phyloP scores from a whole-genome alignment of 2,113 vertebrate genomes.

The Zapus hudsonius region DNA sequence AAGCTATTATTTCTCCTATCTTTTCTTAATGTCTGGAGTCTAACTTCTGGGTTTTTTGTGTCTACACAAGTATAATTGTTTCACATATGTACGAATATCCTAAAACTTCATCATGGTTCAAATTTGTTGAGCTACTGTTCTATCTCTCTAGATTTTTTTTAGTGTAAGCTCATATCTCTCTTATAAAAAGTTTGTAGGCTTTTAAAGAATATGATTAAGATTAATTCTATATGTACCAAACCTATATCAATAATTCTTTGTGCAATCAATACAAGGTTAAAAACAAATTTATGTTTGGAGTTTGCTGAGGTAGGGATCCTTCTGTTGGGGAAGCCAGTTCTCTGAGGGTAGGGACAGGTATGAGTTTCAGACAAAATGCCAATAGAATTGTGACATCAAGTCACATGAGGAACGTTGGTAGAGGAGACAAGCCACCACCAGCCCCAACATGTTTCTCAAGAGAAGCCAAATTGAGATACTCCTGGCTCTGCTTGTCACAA shows the following conservation, averaged over 20 bases:
- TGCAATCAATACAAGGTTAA: neutral
- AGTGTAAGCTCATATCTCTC: neutral
- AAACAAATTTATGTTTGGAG: neutral
- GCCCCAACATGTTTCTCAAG: neutral
- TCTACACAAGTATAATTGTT: neutral
- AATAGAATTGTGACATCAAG: neutral
- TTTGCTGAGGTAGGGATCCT: neutral
- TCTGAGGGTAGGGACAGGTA: neutral
- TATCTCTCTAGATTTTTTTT: constrained; percentile 20
- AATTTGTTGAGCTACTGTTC: too few relatives aligned
- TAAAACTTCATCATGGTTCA: too few relatives aligned
- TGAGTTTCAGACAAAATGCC: neutral
- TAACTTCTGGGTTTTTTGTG: neutral
- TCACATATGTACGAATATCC: neutral
- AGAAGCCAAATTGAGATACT: neutral
- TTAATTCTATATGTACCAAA: neutral
- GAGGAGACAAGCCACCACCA: neutral
- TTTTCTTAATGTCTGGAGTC: neutral
- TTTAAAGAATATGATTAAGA: neutral
- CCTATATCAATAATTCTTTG: neutral
- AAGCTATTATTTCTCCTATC: neutral
- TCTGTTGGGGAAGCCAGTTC: neutral
- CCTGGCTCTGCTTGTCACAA: neutral
- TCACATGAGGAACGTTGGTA: neutral
- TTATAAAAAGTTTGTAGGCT: neutral